Percentiles rank a stretch among this genome's conserved stretches.
Conservation (phyloP, 2,113 vertebrate genomes). For the Aptenodytes forsteri region DNA sequence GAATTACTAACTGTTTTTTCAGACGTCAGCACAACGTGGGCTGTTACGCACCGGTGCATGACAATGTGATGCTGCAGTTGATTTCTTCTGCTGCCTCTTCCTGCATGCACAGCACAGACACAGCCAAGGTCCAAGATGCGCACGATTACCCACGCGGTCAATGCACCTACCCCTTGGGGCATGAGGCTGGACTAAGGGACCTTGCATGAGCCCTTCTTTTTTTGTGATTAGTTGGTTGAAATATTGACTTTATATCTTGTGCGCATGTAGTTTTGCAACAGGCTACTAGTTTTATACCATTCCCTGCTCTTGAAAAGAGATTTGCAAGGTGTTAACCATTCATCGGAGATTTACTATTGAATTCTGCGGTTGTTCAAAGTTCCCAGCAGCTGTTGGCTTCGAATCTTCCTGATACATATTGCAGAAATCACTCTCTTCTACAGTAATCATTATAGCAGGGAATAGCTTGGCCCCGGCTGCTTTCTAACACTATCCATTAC, state of each 20-base stretch:
- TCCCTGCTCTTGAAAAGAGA: not conserved
- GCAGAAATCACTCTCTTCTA: not conserved
- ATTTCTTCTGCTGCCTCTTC: not conserved
- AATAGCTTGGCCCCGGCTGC: not conserved
- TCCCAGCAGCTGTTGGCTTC: constrained; percentile 23
- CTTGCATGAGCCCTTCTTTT: not conserved
- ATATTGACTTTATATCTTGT: not conserved
- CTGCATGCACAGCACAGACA: accelerated
- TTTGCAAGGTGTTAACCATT: constrained; percentile 44
- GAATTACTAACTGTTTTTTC: not conserved
- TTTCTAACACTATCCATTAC: not conserved
- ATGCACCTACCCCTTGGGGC: not conserved
- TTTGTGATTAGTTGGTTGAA: not conserved
- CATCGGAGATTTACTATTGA: not conserved
- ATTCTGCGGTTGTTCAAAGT: not conserved
- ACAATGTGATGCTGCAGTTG: not conserved
- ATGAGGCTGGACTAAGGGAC: not conserved
- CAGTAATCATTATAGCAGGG: not conserved
- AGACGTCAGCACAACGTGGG: not conserved
- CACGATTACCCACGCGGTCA: not conserved
- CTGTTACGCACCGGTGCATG: not conserved
- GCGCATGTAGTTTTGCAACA: accelerated
- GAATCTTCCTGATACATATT: not conserved
- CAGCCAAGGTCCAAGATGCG: accelerated
- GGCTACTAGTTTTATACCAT: not conserved